Evolutionary conservation across 2,797 vertebrate species (phyloP), one percentile per base, ranked within the genome.

Genomic region (Semaprochilodus insignis): DNA sequence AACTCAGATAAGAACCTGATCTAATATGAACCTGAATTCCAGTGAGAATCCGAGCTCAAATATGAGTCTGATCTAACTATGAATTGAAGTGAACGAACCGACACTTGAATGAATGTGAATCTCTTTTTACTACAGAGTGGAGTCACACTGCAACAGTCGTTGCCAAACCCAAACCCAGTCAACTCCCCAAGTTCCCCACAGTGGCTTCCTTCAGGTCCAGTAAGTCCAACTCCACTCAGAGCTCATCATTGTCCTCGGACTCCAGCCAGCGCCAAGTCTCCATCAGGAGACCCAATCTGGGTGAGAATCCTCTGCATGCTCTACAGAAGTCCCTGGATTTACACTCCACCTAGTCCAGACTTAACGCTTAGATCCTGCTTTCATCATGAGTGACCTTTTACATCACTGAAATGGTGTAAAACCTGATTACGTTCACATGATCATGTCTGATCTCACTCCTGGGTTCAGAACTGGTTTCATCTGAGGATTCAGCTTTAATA

Each of bases 111-210:
- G 36, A 10, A 6, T 10, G 3, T 63, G 11, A 27, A 15, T 63
- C 23, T 31, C 27, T 6, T 77, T 25, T 40, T 55, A 75, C 82
- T 94, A 73, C 90, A 97, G 97, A 95, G 63, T 95, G 94, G 90
- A 97, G 92, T 83, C 93, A 92, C 80, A 95, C 92, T 0, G 92
- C 88, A 69, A 91, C 93, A 7, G 85, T 90, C 91, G 10, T 13
- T 11, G 36, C 79, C 34, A 87, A 81, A 77, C 34, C 69, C 74
- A 88, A 81, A 81, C 77, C 57, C 66, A 83, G 60, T 11, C 78
- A 70, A 6, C 27, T 85, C 60, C 52, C 76, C 16, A 84, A 16
- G 17, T 77, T 83, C 51, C 81, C 84, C 21, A 83, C 77, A 11
- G 83, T 85, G 57, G 81, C 82, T 48, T 88, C 86, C 36, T 82